Evolutionary conservation across 64 coral and sea anemone genomes (phyloP).

Genomic region (Anthopleura sola): DNA sequence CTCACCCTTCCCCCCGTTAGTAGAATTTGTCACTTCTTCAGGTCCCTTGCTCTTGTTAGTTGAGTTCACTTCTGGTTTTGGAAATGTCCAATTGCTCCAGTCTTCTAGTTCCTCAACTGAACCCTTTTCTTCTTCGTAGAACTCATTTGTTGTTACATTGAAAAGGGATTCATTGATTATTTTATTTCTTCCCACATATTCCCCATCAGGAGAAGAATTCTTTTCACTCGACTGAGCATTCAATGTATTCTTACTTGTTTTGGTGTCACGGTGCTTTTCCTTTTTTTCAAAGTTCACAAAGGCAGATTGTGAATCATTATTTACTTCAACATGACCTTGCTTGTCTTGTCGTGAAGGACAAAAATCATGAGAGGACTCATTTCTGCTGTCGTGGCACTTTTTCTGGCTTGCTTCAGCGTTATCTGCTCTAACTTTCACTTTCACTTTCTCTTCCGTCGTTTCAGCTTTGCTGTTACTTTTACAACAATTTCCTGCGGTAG

Average conservation of each 20-base stretch:
- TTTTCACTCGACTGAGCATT: background rate
- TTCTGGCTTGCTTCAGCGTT: background rate
- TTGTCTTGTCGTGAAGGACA: too few relatives aligned
- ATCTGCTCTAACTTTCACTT: background rate
- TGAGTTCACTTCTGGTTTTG: background rate
- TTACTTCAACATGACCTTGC: background rate
- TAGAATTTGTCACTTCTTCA: background rate
- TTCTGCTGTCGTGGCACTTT: background rate
- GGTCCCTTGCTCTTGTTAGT: background rate
- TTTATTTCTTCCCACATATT: background rate
- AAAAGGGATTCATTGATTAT: background rate
- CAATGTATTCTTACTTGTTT: background rate
- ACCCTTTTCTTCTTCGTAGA: background rate
- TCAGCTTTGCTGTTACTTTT: background rate
- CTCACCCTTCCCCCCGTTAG: background rate
- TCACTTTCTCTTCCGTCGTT: background rate
- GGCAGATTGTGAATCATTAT: background rate
- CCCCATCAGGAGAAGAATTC: background rate
- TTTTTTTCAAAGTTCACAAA: background rate
- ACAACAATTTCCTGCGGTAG: background rate
- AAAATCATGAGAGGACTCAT: background rate
- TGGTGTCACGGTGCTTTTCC: background rate
- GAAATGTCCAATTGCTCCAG: background rate
- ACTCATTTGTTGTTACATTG: background rate
- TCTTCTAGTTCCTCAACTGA: background rate